A percentile compares a stretch with the other conserved stretches of the same genome.
Evolutionary conservation across 2,888 invertebrate species (phyloP).

Genomic region (Xiphydria camelus): DNA sequence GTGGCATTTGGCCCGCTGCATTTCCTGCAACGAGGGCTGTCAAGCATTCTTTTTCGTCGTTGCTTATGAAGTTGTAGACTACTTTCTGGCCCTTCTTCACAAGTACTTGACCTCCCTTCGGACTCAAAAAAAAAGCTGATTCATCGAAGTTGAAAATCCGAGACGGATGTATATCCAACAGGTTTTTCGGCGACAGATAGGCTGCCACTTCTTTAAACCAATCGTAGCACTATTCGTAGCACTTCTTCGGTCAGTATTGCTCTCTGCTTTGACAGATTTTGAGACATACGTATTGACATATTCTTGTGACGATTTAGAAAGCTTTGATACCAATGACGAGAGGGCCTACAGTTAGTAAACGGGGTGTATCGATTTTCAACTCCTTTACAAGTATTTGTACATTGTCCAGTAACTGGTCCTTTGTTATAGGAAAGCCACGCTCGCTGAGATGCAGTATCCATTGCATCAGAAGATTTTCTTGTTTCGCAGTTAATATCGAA

Average conservation of each 20-base stretch:
- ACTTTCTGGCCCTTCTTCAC: slow-evolving; percentile 39
- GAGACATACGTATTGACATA: slow-evolving; percentile 29
- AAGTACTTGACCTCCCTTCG: slow-evolving; percentile 42
- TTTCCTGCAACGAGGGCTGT: slow-evolving; percentile 33
- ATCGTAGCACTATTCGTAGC: slow-evolving; percentile 25
- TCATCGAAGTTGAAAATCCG: slow-evolving; percentile 49
- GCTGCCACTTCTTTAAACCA: slow-evolving; percentile 38
- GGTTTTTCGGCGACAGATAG: slow-evolving; percentile 30
- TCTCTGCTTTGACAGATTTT: slow-evolving; percentile 35
- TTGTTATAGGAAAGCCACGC: slow-evolving; percentile 34
- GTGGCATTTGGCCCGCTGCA: slow-evolving; percentile 29
- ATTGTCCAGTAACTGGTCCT: slow-evolving; percentile 30
- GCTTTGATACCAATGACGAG: slow-evolving; percentile 35
- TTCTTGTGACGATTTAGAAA: slow-evolving; percentile 38
- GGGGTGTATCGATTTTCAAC: slow-evolving; percentile 1
- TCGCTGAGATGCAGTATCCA: slow-evolving; percentile 31
- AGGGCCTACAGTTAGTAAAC: slow-evolving; percentile 33
- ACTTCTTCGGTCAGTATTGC: slow-evolving; percentile 34
- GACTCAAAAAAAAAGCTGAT: slow-evolving; percentile 44
- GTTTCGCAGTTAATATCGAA: too few relatives aligned
- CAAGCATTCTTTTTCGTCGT: too few relatives aligned
- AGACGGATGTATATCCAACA: slow-evolving; percentile 26
- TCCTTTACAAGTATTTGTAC: slow-evolving; percentile 22
- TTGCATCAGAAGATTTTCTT: slow-evolving; percentile 7
- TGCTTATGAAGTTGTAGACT: slow-evolving; percentile 29